Base-by-base conservation (phyloP, 2,888 invertebrate genomes). In the Monochamus alternatus region DNA sequence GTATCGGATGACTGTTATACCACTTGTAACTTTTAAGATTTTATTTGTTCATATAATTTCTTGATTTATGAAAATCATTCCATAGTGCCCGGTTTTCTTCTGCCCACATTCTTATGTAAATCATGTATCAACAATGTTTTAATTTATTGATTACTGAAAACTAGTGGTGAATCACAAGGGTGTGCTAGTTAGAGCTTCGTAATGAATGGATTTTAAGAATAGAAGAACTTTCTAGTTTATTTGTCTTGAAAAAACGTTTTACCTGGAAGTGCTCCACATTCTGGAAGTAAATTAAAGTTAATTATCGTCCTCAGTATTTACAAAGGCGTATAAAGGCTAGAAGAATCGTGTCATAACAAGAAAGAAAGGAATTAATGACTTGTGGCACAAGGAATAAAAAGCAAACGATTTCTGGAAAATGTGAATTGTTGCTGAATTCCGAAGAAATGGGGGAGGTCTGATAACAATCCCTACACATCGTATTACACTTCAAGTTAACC, bases 341-440 rank as follows among this genome's bases (percentile, higher is more conserved):
- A 60, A 68, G 60, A 58, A 59, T 44, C 55, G 59, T 31, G 58
- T 51, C 44, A 59, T 31, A 51, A 22, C 30, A 51, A 69, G 51
- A 59, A 68, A 68, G 58, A 64, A 64, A 58, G 43, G 68, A 58
- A 59, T 68, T 68, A 68, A 69, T 69, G 69, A 69, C 60, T 69
- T 59, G 47, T 47, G 60, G 60, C 58, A 69, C 59, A 69, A 47
- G 60, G 47, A 55, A 62, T 60, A 55, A 60, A 69, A 64, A 64
- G 64, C 47, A 60, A 69, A 62, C 69, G 51, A 12, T 60, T 69
- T 69, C 69, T 60, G 69, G 60, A 69, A 68, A 69, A n/a, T 59
- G 47, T 60, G 69, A 68, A 68, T 68, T 43, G 58, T 58, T 68
- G 58, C 9, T 55, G 68, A 47, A 60, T 69, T 69, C 60, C 69